Evolutionary conservation across 2,888 invertebrate genomes (phyloP).

Genomic region (Deilephila elpenor): DNA sequence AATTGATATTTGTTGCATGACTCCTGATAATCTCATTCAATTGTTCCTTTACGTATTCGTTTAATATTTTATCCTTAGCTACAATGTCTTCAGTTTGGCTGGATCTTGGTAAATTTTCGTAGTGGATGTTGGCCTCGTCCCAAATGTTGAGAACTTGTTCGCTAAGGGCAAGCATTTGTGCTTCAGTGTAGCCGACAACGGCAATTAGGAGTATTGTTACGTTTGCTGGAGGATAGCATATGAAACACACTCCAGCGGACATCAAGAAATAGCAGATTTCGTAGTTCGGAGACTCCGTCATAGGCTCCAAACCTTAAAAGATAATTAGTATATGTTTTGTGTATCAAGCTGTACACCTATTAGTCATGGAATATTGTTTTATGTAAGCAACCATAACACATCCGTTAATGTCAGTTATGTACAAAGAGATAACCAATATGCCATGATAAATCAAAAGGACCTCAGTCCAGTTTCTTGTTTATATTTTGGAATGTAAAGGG

Average conservation of each 20-base stretch:
- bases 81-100: slow-evolving; percentile 13
- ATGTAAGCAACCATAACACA: too few species aligned
- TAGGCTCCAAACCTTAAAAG: slow-evolving; percentile 63
- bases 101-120: slow-evolving; percentile 42
- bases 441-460: too few species aligned
- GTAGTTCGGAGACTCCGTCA: slow-evolving; percentile 61
- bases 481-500: too few species aligned
- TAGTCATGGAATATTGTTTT: too few species aligned
- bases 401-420: too few species aligned
- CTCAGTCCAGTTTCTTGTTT: too few species aligned
- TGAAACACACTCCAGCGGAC: slow-evolving; percentile 43
- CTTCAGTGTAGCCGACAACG: slow-evolving; percentile 61
- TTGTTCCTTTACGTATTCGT: slow-evolving; percentile 41
- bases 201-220: slow-evolving; percentile 59
- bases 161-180: slow-evolving; percentile 61
- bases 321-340: background rate
- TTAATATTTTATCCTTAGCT: slow-evolving; percentile 34
- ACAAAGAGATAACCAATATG: too few species aligned
- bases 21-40: slow-evolving; percentile 46
- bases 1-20: slow-evolving; percentile 47
- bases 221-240: slow-evolving; percentile 54
- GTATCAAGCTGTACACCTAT: background rate
- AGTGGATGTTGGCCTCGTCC: slow-evolving; percentile 52
- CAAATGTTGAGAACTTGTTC: slow-evolving; percentile 58
- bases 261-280: slow-evolving; percentile 52